Conservation (phyloP, 2,113 vertebrate species). For the Rhynchomys soricoides region DNA sequence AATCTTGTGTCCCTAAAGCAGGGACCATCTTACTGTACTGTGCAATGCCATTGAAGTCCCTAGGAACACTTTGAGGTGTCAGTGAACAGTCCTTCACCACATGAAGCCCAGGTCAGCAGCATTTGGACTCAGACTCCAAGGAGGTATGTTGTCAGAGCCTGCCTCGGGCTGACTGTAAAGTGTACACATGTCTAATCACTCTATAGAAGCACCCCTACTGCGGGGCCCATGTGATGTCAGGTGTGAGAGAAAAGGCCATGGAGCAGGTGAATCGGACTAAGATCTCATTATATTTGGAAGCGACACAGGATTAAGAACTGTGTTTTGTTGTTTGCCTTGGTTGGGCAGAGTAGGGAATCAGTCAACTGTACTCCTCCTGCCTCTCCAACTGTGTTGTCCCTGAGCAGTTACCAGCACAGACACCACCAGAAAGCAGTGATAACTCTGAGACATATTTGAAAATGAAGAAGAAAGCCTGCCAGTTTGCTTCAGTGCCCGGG, state of each 20-base stretch:
- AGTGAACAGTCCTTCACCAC: not conserved
- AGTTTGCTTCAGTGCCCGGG: not conserved
- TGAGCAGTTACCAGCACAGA: not conserved
- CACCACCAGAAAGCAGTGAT: not conserved
- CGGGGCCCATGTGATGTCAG: too few species aligned
- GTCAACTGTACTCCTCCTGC: not conserved
- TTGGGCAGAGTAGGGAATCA: not conserved
- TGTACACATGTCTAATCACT: not conserved
- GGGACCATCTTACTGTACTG: rapidly evolving
- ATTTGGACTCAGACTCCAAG: not conserved
- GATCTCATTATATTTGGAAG: not conserved
- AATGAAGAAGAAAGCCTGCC: not conserved
- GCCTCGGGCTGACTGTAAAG: not conserved
- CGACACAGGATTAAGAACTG: not conserved
- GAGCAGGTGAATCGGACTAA: not conserved
- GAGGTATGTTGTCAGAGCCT: not conserved
- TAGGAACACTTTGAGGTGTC: not conserved
- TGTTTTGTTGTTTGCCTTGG: not conserved
- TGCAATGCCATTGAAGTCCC: too few species aligned
- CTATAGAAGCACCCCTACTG: not conserved
- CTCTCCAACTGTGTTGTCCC: not conserved
- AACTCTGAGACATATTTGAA: not conserved
- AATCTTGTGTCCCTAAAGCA: not conserved
- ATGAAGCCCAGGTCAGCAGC: rapidly evolving
- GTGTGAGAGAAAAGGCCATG: not conserved